These are phyloP conservation scores for Poeciliopsis prolifica DNA, from an alignment of 2,113 vertebrate species.

Conservation along the genomic window DNA sequence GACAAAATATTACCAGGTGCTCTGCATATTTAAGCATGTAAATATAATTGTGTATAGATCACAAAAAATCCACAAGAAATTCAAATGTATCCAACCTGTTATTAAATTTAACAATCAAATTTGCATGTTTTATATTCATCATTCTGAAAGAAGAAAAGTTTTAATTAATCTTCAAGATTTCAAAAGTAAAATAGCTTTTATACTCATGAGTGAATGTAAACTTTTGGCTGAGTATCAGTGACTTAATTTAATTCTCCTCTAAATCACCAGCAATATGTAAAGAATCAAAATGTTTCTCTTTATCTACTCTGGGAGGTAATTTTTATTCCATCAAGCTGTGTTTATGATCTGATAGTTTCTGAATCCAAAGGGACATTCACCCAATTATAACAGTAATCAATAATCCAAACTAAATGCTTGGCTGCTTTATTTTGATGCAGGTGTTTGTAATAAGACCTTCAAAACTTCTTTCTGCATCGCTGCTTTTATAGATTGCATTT, in stretches of 20 bases:
- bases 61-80: neutral
- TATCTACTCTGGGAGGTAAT: neutral
- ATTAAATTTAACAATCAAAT: no score
- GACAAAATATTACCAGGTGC: neutral
- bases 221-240: neutral
- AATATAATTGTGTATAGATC: neutral
- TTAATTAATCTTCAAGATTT: neutral
- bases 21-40: neutral
- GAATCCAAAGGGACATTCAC: slow-evolving; percentile 35
- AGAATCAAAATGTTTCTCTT: neutral
- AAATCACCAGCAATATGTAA: neutral
- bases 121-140: no score
- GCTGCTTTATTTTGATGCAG: slow-evolving; percentile 56
- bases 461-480: slow-evolving; percentile 60
- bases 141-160: neutral
- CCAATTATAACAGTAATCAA: slow-evolving; percentile 76
- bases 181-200: neutral
- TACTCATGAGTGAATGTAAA: neutral
- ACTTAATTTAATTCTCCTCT: neutral
- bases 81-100: no score
- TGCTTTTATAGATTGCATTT: slow-evolving; percentile 72
- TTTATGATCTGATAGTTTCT: neutral
- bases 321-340: neutral
- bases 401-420: slow-evolving; percentile 66
- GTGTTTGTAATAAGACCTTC: slow-evolving; percentile 63